Percentiles rank a stretch among this genome's conserved stretches.
These are phyloP conservation scores for Eristalis tenax DNA, from an alignment of 2,888 invertebrate species.

Conservation along the genomic window DNA sequence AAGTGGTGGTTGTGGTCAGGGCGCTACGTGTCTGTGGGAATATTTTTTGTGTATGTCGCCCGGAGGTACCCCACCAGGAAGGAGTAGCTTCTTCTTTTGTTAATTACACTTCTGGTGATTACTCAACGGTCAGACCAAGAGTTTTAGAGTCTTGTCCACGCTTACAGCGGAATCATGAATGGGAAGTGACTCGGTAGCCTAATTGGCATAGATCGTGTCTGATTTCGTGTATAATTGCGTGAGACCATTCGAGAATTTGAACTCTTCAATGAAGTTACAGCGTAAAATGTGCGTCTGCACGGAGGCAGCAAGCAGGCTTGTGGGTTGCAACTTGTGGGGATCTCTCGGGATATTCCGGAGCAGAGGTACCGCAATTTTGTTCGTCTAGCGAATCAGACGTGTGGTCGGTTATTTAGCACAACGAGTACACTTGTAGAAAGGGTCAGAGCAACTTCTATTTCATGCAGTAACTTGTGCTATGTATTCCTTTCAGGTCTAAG, in stretches of 20 bases:
- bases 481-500: no score
- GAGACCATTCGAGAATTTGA: neutral
- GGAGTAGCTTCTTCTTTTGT: slow-evolving; percentile 39
- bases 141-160: slow-evolving; percentile 2
- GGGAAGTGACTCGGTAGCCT: slow-evolving; percentile 12
- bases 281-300: neutral
- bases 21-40: slow-evolving; percentile 64
- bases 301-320: no score
- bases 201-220: neutral
- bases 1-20: slow-evolving; percentile 46
- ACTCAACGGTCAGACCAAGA: slow-evolving; percentile 12
- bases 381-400: no score
- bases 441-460: neutral
- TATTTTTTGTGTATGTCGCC: slow-evolving; percentile 33
- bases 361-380: no score
- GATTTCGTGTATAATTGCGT: neutral
- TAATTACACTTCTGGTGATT: slow-evolving; percentile 49
- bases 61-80: slow-evolving; percentile 23
- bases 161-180: slow-evolving; percentile 26
- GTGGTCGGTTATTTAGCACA: no score
- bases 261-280: neutral
- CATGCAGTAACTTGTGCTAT: no score
- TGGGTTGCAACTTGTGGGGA: no score
- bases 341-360: no score
- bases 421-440: no score